Percentiles rank a stretch among this genome's conserved stretches.
These are phyloP conservation scores for Acestrorhynchus altus DNA, from an alignment of 2,797 vertebrate genomes.

Conservation along the genomic window DNA sequence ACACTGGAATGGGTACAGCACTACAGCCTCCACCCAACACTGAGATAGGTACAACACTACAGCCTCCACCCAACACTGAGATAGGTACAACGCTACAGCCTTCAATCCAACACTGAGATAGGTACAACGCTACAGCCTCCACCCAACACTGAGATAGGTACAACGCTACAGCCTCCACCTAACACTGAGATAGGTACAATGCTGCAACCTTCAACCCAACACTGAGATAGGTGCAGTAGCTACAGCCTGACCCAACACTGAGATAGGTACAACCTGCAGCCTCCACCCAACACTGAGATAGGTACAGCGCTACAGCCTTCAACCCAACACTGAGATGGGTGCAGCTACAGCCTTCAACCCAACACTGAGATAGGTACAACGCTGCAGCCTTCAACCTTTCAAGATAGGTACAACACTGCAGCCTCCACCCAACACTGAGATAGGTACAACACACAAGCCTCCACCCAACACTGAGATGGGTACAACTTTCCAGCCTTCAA, in stretches of 20 bases:
- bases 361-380: background rate
- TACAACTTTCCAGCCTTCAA: background rate
- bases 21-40: conserved; percentile 18
- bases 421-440: conserved; percentile 1
- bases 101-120: background rate
- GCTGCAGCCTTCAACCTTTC: background rate
- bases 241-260: background rate
- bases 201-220: background rate
- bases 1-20: conserved; percentile 34
- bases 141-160: background rate
- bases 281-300: background rate
- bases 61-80: background rate
- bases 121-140: background rate
- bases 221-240: background rate
- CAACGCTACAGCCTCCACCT: background rate
- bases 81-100: background rate
- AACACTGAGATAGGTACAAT: background rate
- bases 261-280: background rate
- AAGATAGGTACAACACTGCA: background rate
- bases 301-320: background rate
- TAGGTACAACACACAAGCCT: background rate
- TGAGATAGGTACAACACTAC: conserved; percentile 62
- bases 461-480: background rate
- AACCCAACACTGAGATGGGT: background rate
- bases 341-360: background rate